These are phyloP conservation scores for Zalophus californianus DNA, from an alignment of 2,797 vertebrate species.

Conservation along the genomic window DNA sequence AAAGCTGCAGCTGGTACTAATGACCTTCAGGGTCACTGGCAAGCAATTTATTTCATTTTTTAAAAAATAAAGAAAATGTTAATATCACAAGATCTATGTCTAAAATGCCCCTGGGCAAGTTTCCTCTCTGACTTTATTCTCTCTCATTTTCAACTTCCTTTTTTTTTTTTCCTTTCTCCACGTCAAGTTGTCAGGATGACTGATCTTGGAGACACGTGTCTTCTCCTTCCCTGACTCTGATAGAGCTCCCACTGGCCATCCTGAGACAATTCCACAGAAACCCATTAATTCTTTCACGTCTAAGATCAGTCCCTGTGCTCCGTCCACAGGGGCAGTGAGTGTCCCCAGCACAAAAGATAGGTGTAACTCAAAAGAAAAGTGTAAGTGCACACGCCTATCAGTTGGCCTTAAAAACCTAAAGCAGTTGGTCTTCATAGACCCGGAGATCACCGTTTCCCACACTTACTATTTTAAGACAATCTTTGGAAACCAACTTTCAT, in stretches of 20 bases:
- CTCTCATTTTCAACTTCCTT: slow-evolving; percentile 64
- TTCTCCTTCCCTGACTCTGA: slow-evolving; percentile 41
- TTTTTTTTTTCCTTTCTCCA: background rate
- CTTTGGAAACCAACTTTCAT: slow-evolving; percentile 27
- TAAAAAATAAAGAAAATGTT: slow-evolving; percentile 55
- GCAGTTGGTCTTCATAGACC: background rate
- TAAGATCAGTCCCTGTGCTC: slow-evolving; percentile 14
- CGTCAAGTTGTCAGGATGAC: slow-evolving; percentile 52
- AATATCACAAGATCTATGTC: slow-evolving; percentile 71
- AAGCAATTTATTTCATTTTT: slow-evolving; percentile 75
- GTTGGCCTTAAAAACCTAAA: background rate
- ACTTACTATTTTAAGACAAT: slow-evolving; percentile 39
- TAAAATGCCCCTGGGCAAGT: slow-evolving; percentile 65
- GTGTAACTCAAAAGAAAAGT: background rate
- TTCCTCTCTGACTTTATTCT: slow-evolving; percentile 65
- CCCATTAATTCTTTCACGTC: slow-evolving; percentile 53
- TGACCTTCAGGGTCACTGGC: slow-evolving; percentile 34
- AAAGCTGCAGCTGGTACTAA: background rate
- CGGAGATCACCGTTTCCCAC: background rate
- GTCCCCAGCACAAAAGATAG: background rate
- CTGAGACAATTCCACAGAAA: background rate
- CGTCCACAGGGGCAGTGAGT: background rate
- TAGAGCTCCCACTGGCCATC: slow-evolving; percentile 39
- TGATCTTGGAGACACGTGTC: slow-evolving; percentile 6
- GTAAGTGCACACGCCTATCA: background rate